These are phyloP conservation scores for Odontamblyopus rebecca DNA, from an alignment of 2,797 vertebrate species.

Conservation along the genomic window DNA sequence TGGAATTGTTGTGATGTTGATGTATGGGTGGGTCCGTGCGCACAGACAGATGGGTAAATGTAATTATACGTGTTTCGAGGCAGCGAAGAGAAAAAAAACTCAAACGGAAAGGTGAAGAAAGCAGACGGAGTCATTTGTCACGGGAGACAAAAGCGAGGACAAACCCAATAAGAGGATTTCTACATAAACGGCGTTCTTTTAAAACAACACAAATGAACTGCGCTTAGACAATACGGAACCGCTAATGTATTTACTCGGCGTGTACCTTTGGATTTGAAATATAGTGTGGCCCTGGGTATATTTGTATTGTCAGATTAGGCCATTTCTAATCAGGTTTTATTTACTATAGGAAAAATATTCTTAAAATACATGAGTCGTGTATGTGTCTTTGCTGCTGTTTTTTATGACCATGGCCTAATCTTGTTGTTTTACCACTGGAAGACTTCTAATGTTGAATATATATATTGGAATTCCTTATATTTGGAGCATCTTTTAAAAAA, in stretches of 20 bases:
- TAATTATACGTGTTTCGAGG: conserved; percentile 70
- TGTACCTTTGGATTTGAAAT: conserved; percentile 4
- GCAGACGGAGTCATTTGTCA: conserved; percentile 69
- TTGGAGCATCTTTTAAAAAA: no score
- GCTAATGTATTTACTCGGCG: conserved; percentile 13
- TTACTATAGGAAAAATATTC: background rate
- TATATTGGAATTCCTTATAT: no score
- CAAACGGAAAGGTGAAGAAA: conserved; percentile 65
- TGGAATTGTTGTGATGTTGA: conserved; percentile 76
- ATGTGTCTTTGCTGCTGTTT: no score
- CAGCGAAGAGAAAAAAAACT: conserved; percentile 47
- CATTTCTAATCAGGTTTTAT: background rate
- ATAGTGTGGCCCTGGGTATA: background rate
- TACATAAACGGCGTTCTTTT: conserved; percentile 62
- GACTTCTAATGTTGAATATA: no score
- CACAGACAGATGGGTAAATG: conserved; percentile 74
- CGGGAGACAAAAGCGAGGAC: conserved; percentile 56
- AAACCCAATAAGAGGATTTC: conserved; percentile 65
- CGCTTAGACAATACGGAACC: conserved; percentile 29
- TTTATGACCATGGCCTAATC: no score
- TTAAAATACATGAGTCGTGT: no score
- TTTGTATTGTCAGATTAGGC: background rate
- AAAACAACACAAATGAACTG: conserved; percentile 32
- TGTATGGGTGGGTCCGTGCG: conserved; percentile 63
- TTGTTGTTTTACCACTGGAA: no score